A percentile compares a stretch with the other conserved stretches of the same genome.
Evolutionary conservation across 2,888 invertebrate species (phyloP).

Genomic region (Bruchidius siliquastri): DNA sequence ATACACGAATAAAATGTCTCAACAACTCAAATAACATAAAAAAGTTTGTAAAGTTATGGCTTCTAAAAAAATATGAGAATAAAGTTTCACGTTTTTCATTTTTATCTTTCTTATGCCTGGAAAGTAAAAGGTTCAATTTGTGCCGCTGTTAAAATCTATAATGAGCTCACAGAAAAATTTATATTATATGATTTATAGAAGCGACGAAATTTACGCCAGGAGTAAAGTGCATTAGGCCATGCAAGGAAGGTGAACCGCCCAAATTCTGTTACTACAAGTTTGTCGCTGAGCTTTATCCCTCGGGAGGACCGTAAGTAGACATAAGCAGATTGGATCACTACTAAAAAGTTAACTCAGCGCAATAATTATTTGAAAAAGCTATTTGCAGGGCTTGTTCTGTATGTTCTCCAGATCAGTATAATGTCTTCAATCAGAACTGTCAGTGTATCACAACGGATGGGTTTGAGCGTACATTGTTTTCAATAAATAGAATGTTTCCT

Average conservation of each 20-base stretch:
- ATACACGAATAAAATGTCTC: too few species aligned
- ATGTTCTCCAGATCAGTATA: slow-evolving; percentile 33
- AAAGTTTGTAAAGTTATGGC: too few species aligned
- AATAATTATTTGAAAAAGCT: too few species aligned
- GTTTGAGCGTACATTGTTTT: slow-evolving; percentile 73
- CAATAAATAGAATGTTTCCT: slow-evolving; percentile 80
- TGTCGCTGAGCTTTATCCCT: background rate
- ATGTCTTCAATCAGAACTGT: slow-evolving; percentile 74
- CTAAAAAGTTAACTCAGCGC: too few species aligned
- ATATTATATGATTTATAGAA: too few species aligned
- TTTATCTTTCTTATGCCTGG: too few species aligned
- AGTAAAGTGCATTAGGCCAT: background rate
- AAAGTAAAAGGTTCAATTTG: too few species aligned
- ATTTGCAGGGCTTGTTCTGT: background rate
- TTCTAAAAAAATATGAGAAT: too few species aligned
- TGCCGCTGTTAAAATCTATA: too few species aligned
- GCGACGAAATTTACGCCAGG: background rate
- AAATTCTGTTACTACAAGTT: slow-evolving; percentile 1
- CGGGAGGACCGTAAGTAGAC: background rate
- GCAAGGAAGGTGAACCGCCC: background rate
- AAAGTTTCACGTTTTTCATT: too few species aligned
- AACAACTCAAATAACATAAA: too few species aligned
- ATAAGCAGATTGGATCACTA: background rate
- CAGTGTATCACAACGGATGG: slow-evolving; percentile 85
- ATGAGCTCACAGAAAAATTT: too few species aligned